Percentiles rank a stretch among this genome's conserved stretches.
Evolutionary conservation across 2,797 vertebrate genomes (phyloP).

Genomic region (Rhabdophis nuchalis): DNA sequence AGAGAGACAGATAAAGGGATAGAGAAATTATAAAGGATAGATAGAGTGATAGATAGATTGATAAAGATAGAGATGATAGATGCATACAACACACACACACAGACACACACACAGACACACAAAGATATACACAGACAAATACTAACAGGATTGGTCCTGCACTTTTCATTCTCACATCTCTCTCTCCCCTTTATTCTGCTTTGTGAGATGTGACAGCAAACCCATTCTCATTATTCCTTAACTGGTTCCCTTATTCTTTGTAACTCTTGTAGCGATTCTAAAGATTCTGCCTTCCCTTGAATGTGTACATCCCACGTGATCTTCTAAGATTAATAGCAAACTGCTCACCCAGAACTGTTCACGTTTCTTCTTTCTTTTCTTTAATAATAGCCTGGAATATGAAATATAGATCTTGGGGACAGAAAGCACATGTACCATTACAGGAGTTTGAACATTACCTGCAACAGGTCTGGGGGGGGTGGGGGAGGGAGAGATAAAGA

Average conservation of each 20-base stretch:
- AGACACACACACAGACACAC: fast-evolving
- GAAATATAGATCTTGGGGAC: neutral
- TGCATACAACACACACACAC: neutral
- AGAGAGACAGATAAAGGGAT: too few species aligned
- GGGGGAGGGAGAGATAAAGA: too few species aligned
- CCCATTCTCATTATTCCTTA: neutral
- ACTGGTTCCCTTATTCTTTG: neutral
- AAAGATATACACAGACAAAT: neutral
- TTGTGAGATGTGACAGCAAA: conserved; percentile 1
- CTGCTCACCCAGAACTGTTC: neutral
- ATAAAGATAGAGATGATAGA: neutral
- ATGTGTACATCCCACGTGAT: neutral
- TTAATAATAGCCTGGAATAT: conserved; percentile 3
- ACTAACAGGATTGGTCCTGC: conserved; percentile 9
- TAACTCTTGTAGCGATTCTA: neutral
- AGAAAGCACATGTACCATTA: neutral
- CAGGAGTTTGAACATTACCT: neutral
- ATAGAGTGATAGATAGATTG: too few species aligned
- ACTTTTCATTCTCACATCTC: conserved; percentile 11
- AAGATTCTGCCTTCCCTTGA: neutral
- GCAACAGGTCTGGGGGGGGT: neutral
- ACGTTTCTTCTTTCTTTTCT: neutral
- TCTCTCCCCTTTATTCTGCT: neutral
- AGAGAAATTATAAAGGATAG: too few species aligned
- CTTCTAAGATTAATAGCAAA: neutral